Conservation (phyloP, 2,797 vertebrate species). For the Betta splendens region DNA sequence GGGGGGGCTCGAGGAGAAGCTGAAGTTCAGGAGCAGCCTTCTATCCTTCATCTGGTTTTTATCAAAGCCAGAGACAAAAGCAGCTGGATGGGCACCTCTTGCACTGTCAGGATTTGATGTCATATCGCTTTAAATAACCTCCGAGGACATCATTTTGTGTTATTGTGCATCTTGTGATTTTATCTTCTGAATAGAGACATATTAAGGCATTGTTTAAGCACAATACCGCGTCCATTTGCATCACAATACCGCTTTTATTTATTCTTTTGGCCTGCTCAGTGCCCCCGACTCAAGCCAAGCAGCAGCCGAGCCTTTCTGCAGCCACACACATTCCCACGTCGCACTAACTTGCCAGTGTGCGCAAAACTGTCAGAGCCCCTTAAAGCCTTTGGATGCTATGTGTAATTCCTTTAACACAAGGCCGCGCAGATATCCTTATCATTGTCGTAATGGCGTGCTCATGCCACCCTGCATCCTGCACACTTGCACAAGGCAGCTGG, state of each 20-base stretch:
- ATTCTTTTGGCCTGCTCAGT: no score
- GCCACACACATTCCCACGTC: conserved; percentile 64
- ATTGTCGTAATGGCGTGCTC: conserved; percentile 69
- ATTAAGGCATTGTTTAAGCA: conserved; percentile 69
- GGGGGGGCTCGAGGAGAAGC: neutral
- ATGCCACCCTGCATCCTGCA: conserved; percentile 74
- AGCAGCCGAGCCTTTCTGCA: conserved; percentile 41
- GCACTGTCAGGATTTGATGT: conserved; percentile 70
- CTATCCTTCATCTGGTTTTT: conserved; percentile 65
- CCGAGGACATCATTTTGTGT: conserved; percentile 56
- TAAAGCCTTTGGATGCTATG: conserved; percentile 71
- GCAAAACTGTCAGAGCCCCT: conserved; percentile 74
- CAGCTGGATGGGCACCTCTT: conserved; percentile 69
- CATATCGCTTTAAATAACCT: conserved; percentile 75
- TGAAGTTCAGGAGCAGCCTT: conserved; percentile 48
- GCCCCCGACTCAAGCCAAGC: conserved; percentile 31
- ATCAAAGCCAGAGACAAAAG: conserved; percentile 61
- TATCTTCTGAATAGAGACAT: conserved; percentile 53
- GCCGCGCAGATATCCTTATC: conserved; percentile 71
- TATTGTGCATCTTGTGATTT: conserved; percentile 60
- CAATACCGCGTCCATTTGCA: conserved; percentile 65
- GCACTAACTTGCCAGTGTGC: conserved; percentile 65
- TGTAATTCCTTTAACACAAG: conserved; percentile 82
- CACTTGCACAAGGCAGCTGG: conserved; percentile 63
- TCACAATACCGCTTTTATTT: conserved; percentile 60